phyloP scores from a whole-genome alignment of 2,888 invertebrate genomes.

The Syritta pipiens region DNA sequence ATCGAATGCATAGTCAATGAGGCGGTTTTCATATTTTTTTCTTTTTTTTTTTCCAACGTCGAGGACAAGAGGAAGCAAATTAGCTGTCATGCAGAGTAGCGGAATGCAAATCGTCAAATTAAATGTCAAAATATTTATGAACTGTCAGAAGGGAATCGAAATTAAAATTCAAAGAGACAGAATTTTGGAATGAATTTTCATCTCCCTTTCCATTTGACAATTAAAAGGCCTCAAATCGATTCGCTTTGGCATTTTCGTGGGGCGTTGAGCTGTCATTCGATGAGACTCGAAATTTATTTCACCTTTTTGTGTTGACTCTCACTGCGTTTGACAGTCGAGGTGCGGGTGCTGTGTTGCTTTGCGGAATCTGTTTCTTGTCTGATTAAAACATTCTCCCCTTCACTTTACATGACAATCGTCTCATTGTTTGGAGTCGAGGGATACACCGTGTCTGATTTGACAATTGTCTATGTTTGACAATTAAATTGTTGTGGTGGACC shows the following conservation, averaged over 20 bases:
- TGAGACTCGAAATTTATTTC: slow-evolving; percentile 55
- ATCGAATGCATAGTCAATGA: slow-evolving; percentile 22
- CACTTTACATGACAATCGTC: slow-evolving; percentile 43
- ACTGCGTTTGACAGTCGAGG: not conserved
- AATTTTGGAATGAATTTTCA: too few species aligned
- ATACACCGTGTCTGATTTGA: slow-evolving; percentile 12
- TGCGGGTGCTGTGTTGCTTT: slow-evolving; percentile 12
- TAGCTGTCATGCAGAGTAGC: slow-evolving; percentile 10
- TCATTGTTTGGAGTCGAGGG: not conserved
- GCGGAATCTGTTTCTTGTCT: slow-evolving; percentile 39
- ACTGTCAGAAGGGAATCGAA: slow-evolving; percentile 22
- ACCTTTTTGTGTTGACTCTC: slow-evolving; percentile 15
- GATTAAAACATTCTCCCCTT: slow-evolving; percentile 32
- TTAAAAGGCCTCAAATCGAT: too few species aligned
- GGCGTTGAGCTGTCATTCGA: slow-evolving; percentile 37
- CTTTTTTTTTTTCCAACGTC: too few species aligned
- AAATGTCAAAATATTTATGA: slow-evolving; percentile 41
- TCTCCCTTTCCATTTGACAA: too few species aligned
- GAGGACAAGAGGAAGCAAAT: slow-evolving; percentile 43
- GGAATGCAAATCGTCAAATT: slow-evolving; percentile 46
- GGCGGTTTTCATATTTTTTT: slow-evolving; percentile 19
- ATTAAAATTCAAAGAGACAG: not conserved
- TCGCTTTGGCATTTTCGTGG: too few species aligned
- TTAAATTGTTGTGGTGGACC: too few species aligned
- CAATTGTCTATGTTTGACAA: slow-evolving; percentile 28